phyloP scores from a whole-genome alignment of 2,797 vertebrate species.

The Neopelma chrysocephalum region DNA sequence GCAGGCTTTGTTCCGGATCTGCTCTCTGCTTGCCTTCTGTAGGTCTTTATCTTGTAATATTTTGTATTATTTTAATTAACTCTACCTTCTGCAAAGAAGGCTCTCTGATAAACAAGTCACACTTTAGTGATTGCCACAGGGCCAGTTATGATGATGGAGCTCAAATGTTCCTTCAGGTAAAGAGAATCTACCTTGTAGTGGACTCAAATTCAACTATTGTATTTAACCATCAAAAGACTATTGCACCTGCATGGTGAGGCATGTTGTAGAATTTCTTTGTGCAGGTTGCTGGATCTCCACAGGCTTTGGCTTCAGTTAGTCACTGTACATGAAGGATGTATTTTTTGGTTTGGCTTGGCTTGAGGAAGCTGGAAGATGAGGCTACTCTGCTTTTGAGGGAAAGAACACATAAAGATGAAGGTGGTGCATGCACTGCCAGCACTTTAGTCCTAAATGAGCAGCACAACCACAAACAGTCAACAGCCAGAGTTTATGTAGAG shows the following conservation, averaged over 20 bases:
- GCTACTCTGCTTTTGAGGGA: neutral
- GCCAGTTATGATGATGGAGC: neutral
- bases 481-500: neutral
- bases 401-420: accelerated
- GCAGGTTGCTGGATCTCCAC: neutral
- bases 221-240: neutral
- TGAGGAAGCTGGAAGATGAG: neutral
- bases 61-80: neutral
- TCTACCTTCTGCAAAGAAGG: neutral
- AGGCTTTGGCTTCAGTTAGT: neutral
- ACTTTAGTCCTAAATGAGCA: neutral
- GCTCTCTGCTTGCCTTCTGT: neutral
- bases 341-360: neutral
- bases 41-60: neutral
- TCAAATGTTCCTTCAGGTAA: neutral
- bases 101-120: neutral
- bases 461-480: neutral
- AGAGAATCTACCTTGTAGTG: neutral
- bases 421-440: accelerated
- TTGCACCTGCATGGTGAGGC: neutral
- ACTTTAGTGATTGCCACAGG: neutral
- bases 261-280: neutral
- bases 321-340: neutral
- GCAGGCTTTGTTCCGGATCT: neutral
- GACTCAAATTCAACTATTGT: neutral